Conservation (phyloP, 2,113 vertebrate species). For the Microtus ochrogaster region DNA sequence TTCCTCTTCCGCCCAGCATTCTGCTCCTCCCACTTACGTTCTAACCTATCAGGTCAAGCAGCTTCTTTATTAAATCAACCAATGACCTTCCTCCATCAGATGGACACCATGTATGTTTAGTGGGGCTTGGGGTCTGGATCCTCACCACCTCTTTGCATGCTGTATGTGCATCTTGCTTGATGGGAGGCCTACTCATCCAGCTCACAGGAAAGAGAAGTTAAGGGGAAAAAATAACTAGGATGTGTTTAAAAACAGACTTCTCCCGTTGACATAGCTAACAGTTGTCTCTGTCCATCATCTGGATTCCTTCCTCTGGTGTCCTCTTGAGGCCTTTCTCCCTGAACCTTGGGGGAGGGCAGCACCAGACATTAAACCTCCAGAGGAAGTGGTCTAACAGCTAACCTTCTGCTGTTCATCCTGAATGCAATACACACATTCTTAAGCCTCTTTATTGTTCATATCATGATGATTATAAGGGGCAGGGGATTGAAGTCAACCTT, state of each 20-base stretch:
- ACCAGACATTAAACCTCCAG: slow-evolving; percentile 84
- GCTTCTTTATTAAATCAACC: too few relatives aligned
- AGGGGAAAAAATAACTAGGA: slow-evolving; percentile 85
- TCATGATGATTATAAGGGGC: slow-evolving; percentile 69
- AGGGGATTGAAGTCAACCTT: slow-evolving; percentile 75
- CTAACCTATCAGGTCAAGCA: too few relatives aligned
- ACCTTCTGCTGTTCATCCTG: slow-evolving; percentile 72
- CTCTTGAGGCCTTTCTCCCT: slow-evolving; percentile 71
- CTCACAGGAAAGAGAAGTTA: slow-evolving; percentile 64
- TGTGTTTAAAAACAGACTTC: slow-evolving; percentile 89
- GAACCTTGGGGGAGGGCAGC: slow-evolving; percentile 84
- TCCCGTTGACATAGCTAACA: slow-evolving; percentile 76
- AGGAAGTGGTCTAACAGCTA: slow-evolving; percentile 74
- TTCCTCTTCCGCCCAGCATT: too few relatives aligned
- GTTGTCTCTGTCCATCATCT: slow-evolving; percentile 1
- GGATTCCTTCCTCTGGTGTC: slow-evolving; percentile 64
- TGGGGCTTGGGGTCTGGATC: not conserved
- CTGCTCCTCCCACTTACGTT: too few relatives aligned
- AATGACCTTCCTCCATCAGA: too few relatives aligned
- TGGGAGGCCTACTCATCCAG: not conserved
- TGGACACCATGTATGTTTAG: not conserved
- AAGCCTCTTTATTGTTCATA: slow-evolving; percentile 69
- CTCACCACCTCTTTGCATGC: not conserved
- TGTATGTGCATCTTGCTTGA: not conserved
- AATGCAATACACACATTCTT: slow-evolving; percentile 73